These are phyloP conservation scores for Diglossa cyanea DNA, from an alignment of 2,797 vertebrate genomes.

Conservation along the genomic window DNA sequence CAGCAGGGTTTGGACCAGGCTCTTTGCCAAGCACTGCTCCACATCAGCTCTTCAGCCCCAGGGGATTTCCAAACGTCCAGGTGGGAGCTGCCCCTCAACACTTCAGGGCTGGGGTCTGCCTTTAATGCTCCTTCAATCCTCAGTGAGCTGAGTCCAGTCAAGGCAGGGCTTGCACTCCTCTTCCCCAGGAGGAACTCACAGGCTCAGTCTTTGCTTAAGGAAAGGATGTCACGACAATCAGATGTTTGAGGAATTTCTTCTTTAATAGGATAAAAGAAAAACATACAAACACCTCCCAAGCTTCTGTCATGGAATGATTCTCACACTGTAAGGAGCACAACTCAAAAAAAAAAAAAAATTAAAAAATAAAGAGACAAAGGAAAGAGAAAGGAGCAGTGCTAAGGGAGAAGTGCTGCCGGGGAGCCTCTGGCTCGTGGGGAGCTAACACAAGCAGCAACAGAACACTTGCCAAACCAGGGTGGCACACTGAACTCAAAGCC, in stretches of 20 bases:
- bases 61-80: not conserved
- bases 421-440: not conserved
- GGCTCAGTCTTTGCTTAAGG: not conserved
- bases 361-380: not conserved
- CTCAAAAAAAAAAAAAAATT: not conserved
- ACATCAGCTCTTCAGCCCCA: accelerated
- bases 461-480: not conserved
- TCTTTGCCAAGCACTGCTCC: not conserved
- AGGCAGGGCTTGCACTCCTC: not conserved
- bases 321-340: constrained; percentile 34
- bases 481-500: constrained; percentile 44
- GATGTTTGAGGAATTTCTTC: constrained; percentile 40
- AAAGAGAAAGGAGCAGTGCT: not conserved
- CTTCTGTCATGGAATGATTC: constrained; percentile 52
- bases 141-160: not conserved
- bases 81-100: not conserved
- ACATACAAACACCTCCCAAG: constrained; percentile 41
- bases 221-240: constrained; percentile 47
- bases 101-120: not conserved
- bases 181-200: not conserved
- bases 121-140: not conserved
- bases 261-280: constrained; percentile 46
- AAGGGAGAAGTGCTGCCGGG: not conserved
- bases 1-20: not conserved
- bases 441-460: constrained; percentile 11